Percentiles rank a stretch among this genome's conserved stretches.
Evolutionary conservation across 2,113 vertebrate genomes (phyloP).

Genomic region (Speoplatyrhinus poulsoni): DNA sequence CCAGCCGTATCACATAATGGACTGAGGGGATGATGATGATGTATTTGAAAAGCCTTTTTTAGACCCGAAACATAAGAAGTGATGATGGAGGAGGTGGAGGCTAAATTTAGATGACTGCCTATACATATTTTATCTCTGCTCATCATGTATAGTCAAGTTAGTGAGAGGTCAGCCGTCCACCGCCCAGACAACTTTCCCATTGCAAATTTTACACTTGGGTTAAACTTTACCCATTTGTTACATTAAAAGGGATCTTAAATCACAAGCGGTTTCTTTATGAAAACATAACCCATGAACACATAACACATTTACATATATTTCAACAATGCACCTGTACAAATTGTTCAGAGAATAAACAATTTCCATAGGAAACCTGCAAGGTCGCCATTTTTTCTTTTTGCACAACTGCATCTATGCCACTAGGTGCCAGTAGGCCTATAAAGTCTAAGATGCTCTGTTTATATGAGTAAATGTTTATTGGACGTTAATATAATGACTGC

Average conservation of each 20-base stretch:
- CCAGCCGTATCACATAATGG: conserved; percentile 5
- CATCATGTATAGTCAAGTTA: conserved; percentile 45
- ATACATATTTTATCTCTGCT: conserved; percentile 71
- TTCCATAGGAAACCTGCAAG: no score
- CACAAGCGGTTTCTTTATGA: no score
- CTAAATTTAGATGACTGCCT: conserved; percentile 67
- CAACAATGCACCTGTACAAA: no score
- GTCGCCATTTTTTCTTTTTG: no score
- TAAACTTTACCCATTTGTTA: conserved; percentile 2
- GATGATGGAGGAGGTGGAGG: conserved; percentile 64
- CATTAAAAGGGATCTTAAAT: not conserved
- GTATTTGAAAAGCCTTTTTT: conserved; percentile 38
- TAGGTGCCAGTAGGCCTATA: no score
- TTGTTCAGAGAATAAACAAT: no score
- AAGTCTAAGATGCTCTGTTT: no score
- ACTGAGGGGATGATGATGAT: conserved; percentile 29
- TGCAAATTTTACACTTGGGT: conserved; percentile 14
- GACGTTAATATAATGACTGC: no score
- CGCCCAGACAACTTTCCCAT: conserved; percentile 19
- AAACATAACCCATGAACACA: no score
- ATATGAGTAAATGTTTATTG: no score
- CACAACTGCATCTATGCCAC: no score
- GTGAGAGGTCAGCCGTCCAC: conserved; percentile 62
- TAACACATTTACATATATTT: no score
- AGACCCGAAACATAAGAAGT: conserved; percentile 59